Percentiles rank a stretch among this genome's conserved stretches.
Evolutionary conservation across 1,140 invertebrate genomes (phyloP).

Genomic region (Papilio dardanus): DNA sequence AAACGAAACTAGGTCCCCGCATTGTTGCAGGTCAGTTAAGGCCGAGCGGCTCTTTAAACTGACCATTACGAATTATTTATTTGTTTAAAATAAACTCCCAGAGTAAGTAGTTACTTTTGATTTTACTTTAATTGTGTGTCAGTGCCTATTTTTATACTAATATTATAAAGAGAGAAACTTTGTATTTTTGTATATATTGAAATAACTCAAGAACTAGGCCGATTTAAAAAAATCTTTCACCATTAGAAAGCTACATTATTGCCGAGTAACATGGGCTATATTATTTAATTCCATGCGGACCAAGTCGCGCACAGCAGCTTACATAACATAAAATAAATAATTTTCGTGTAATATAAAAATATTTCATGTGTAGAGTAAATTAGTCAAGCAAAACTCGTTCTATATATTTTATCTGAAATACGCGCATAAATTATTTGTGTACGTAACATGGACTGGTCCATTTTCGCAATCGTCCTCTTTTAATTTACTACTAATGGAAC

Average conservation of each 20-base stretch:
- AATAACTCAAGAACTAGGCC: no score
- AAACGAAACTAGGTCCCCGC: constrained; percentile 46
- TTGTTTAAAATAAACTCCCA: neutral
- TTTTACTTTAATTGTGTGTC: no score
- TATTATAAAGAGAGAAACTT: no score
- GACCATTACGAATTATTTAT: constrained; percentile 2
- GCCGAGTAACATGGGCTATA: no score
- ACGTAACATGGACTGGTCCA: constrained; percentile 25
- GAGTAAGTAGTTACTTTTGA: no score
- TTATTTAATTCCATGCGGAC: no score
- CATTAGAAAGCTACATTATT: no score
- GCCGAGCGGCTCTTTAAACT: neutral
- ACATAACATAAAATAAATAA: no score
- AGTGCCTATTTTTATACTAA: no score
- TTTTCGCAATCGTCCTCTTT: constrained; percentile 45
- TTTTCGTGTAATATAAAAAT: neutral
- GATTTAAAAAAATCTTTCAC: no score
- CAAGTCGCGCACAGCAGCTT: no score
- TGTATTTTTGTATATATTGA: no score
- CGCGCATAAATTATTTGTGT: constrained; percentile 17
- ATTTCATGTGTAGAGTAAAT: neutral
- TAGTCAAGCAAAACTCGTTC: neutral
- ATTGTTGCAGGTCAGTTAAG: constrained; percentile 48
- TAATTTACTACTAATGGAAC: constrained; percentile 52
- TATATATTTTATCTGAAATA: neutral